Conservation (phyloP, 1,140 invertebrate species). For the Calosoma granatense region DNA sequence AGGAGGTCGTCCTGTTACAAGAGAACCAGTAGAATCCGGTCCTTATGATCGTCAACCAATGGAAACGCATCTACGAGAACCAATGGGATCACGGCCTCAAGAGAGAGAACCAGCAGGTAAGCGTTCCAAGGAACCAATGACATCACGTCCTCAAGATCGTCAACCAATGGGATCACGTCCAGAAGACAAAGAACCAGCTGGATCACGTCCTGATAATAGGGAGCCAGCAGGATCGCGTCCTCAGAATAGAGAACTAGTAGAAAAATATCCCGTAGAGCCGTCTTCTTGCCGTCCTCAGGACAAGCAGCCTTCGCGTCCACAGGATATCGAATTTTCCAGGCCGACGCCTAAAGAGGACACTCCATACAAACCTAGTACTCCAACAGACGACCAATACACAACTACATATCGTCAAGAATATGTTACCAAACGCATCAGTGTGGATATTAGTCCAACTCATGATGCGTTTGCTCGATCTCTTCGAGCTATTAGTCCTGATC, state of each 20-base stretch:
- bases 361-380: conserved; percentile 15
- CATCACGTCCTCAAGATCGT: neutral
- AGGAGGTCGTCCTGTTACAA: no score
- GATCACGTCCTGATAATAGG: neutral
- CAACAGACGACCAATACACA: conserved; percentile 39
- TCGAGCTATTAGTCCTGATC: conserved; percentile 45
- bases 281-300: no score
- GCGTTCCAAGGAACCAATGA: neutral
- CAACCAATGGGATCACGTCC: neutral
- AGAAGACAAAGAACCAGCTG: neutral
- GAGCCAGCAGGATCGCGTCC: neutral
- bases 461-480: conserved; percentile 59
- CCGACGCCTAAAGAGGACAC: conserved; percentile 7
- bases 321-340: conserved; percentile 22
- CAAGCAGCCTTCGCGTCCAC: conserved; percentile 17
- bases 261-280: no score
- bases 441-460: conserved; percentile 54
- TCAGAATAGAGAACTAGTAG: neutral
- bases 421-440: conserved; percentile 44
- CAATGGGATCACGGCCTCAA: neutral
- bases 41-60: no score
- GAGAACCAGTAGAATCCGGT: no score
- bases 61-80: no score
- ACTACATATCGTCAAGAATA: conserved; percentile 49
- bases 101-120: neutral